Percentiles rank a stretch among this genome's conserved stretches.
Conservation (phyloP, 2,797 vertebrate genomes). For the Gallirallus australis region DNA sequence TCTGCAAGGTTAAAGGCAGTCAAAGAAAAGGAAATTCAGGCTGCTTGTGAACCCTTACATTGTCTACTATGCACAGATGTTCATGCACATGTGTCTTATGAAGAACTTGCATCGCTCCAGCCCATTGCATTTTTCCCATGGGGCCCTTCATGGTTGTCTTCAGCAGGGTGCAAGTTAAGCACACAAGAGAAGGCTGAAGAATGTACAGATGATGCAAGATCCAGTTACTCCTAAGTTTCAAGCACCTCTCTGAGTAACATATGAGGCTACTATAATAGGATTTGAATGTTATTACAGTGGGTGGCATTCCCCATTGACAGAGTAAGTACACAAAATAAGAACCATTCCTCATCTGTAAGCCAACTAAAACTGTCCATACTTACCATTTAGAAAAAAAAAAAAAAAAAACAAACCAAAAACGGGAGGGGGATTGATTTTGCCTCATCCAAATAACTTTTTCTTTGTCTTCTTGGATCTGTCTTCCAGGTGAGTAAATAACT, state of each 20-base stretch:
- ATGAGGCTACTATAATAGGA: neutral
- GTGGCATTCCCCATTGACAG: neutral
- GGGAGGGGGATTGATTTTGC: no score
- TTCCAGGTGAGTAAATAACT: neutral
- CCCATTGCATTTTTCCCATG: neutral
- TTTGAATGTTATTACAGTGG: neutral
- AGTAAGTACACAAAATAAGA: neutral
- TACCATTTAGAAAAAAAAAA: neutral
- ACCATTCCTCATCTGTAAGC: neutral
- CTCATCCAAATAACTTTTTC: neutral
- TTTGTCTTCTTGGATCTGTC: neutral
- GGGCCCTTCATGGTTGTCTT: neutral
- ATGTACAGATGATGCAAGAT: neutral
- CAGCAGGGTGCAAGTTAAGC: neutral
- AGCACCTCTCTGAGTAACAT: neutral
- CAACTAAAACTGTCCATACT: neutral
- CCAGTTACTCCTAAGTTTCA: neutral
- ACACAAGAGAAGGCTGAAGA: neutral
- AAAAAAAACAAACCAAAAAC: no score
- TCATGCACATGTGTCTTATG: neutral
- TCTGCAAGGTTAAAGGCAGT: neutral
- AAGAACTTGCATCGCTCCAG: neutral
- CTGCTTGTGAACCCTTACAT: neutral
- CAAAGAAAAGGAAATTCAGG: neutral
- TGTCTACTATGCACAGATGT: neutral